Evolutionary conservation across 2,113 vertebrate genomes (phyloP).

Genomic region (Entomyzon cyanotis): DNA sequence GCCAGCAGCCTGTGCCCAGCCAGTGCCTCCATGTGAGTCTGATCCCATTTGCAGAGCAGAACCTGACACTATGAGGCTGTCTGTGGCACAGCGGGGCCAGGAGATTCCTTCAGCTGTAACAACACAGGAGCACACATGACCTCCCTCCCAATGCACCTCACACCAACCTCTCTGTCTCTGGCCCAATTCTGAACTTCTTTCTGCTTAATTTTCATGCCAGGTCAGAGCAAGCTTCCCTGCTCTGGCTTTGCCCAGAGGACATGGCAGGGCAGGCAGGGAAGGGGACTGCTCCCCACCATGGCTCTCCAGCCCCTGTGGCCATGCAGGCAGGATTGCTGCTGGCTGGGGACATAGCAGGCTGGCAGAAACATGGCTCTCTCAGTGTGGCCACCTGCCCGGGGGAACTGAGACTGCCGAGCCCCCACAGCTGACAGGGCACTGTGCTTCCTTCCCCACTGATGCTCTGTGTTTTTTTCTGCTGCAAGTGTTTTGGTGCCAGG

Average conservation of each 20-base stretch:
- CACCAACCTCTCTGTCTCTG: not conserved
- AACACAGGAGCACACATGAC: not conserved
- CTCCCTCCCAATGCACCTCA: not conserved
- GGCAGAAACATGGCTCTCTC: not conserved
- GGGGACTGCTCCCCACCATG: rapidly evolving
- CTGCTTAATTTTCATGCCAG: not conserved
- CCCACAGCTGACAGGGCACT: not conserved
- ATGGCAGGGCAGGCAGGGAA: not conserved
- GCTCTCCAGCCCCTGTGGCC: not conserved
- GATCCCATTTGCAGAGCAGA: not conserved
- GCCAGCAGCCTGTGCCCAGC: not conserved
- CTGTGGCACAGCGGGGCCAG: rapidly evolving
- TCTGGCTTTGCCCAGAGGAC: not conserved
- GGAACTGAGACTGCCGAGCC: not conserved
- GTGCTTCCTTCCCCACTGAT: rapidly evolving
- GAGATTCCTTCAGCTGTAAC: not conserved
- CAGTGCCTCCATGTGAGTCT: rapidly evolving
- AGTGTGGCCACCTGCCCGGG: not conserved
- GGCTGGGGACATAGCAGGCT: not conserved
- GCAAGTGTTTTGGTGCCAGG: not conserved
- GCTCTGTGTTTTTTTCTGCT: not conserved
- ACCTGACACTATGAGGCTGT: not conserved
- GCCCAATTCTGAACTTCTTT: not conserved
- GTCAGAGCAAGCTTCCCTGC: not conserved
- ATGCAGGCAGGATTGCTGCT: rapidly evolving